phyloP scores from a whole-genome alignment of 2,113 vertebrate species.

The Muscicapa adusta region DNA sequence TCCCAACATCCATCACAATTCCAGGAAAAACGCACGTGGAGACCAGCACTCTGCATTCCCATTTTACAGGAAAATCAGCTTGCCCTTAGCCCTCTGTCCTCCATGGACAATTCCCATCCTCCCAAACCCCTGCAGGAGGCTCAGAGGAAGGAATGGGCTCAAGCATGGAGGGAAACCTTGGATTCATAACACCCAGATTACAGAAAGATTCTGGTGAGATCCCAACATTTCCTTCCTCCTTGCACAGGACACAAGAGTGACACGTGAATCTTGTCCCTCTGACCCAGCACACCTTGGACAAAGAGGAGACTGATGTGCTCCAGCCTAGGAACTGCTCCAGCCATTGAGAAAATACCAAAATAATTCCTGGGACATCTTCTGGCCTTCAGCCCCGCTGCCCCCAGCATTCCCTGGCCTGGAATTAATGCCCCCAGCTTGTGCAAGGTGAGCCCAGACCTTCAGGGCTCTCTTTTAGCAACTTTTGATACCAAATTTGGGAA shows the following conservation, averaged over 20 bases:
- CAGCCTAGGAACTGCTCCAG: not conserved
- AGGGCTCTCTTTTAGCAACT: not conserved
- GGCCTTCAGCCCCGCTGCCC: not conserved
- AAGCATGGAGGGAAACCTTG: not conserved
- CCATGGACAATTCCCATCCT: not conserved
- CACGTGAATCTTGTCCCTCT: not conserved
- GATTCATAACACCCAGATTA: not conserved
- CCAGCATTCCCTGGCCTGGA: not conserved
- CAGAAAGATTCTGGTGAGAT: not conserved
- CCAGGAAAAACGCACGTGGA: fast-evolving
- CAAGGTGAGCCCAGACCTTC: not conserved
- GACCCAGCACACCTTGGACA: not conserved
- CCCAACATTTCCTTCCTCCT: not conserved
- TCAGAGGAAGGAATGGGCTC: not conserved
- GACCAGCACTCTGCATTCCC: not conserved
- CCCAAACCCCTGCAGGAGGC: not conserved
- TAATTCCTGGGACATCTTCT: not conserved
- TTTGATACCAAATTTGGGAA: not conserved
- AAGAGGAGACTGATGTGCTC: not conserved
- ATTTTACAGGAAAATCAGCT: not conserved
- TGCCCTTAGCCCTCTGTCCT: not conserved
- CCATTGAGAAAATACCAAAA: not conserved
- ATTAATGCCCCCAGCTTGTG: not conserved
- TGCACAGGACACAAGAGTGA: not conserved
- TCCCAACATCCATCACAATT: not conserved